Evolutionary conservation across 1,140 invertebrate species (phyloP).

Genomic region (Rhagoletis pomonella): DNA sequence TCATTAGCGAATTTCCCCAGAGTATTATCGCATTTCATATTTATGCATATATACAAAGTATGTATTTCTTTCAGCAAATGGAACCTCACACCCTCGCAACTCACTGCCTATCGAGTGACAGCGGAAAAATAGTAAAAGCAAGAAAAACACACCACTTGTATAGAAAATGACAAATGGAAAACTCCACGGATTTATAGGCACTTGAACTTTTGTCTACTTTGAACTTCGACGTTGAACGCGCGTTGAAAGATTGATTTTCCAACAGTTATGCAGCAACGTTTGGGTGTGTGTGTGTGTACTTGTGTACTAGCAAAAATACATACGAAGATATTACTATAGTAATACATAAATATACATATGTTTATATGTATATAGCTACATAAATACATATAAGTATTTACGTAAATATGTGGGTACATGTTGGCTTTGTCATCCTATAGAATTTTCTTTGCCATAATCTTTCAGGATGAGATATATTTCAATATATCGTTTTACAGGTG

Average conservation of each 20-base stretch:
- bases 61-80: neutral
- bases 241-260: neutral
- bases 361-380: too few relatives aligned
- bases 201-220: constrained; percentile 45
- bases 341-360: too few relatives aligned
- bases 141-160: neutral
- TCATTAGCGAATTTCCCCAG: too few relatives aligned
- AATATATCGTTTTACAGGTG: too few relatives aligned
- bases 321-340: too few relatives aligned
- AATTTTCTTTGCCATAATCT: too few relatives aligned
- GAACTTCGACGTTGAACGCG: neutral
- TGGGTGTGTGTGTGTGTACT: neutral
- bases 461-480: too few relatives aligned
- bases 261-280: neutral
- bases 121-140: neutral
- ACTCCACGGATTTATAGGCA: constrained; percentile 42
- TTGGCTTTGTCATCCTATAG: too few relatives aligned
- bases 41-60: too few relatives aligned
- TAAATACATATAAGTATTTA: too few relatives aligned
- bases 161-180: constrained; percentile 25
- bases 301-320: too few relatives aligned
- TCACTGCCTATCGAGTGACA: neutral
- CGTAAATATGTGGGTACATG: too few relatives aligned
- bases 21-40: neutral
- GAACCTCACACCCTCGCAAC: neutral